Evolutionary conservation across 2,888 invertebrate genomes (phyloP), one percentile per base, ranked within the genome.

Genomic region (Venusia cambrica): DNA sequence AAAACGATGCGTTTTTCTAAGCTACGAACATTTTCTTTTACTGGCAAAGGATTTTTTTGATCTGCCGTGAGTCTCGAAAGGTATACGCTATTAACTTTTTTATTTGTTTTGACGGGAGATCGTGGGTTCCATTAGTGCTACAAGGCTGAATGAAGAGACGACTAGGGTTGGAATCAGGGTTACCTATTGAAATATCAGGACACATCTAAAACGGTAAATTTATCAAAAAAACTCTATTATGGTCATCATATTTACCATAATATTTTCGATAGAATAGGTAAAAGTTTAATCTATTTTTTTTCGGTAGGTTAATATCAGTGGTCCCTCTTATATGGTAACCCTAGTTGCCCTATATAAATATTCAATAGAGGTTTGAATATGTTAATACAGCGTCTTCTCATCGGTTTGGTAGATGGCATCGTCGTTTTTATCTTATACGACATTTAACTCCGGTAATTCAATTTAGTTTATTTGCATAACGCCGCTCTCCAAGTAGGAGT

Each of bases 391-490:
- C 60, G 73, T 74, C 77, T 83, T 70, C 83, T 81, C 85, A 84
- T 85, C 83, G 84, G 84, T 65, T 84, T 81, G n/a, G 84, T 84
- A 85, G 85, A 87, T 85, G 75, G 80, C 81, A 61, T 69, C 68
- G 77, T 85, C 85, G 87, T 87, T 87, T 87, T 87, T 87, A 87
- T 87, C 87, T 87, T 78, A 85, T 83, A 78, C 81, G 77, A 87
- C 87, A 87, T 87, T 87, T 87, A 87, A 85, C 87, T 85, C 84
- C 73, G 71, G 87, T 85, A 84, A 87, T 87, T 87, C 87, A 87
- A 87, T 87, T 87, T 87, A 81, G 73, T 74, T 55, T 77, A 87
- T 87, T 87, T 83, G 83, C 87, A 87, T 87, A 85, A 84, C 80
- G 85, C 75, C 69, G 64, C 60, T 74, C 67, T 73, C 68, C 73